phyloP scores from a whole-genome alignment of 2,888 invertebrate species.

The Drosophila limbata region DNA sequence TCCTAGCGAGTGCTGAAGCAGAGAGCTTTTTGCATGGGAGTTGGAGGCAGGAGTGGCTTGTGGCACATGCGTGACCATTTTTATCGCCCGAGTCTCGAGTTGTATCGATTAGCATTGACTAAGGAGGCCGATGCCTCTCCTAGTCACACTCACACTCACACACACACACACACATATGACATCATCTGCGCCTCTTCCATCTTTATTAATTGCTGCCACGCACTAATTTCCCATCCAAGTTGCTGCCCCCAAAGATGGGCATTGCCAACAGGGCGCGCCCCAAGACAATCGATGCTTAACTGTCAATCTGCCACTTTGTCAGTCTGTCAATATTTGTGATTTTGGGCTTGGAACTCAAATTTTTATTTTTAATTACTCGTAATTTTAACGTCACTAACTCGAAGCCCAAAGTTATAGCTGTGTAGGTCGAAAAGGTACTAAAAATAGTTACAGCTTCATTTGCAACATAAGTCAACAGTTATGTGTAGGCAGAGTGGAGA shows the following conservation, averaged over 20 bases:
- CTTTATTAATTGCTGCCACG: constrained; percentile 63
- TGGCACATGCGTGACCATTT: constrained; percentile 72
- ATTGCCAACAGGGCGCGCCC: constrained; percentile 50
- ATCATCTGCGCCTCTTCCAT: constrained; percentile 54
- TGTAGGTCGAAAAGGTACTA: constrained; percentile 28
- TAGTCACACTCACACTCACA: constrained; percentile 35
- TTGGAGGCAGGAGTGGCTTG: constrained; percentile 59
- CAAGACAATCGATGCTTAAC: constrained; percentile 31
- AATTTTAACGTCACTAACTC: not conserved
- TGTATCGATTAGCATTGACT: constrained; percentile 56
- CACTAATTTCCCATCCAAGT: constrained; percentile 50
- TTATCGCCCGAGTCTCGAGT: constrained; percentile 39
- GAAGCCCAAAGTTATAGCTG: not conserved
- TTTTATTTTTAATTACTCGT: constrained; percentile 41
- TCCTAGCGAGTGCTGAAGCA: constrained; percentile 41
- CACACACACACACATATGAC: constrained; percentile 49
- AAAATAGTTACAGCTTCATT: constrained; percentile 14
- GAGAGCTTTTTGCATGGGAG: constrained; percentile 45
- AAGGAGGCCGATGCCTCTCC: constrained; percentile 69
- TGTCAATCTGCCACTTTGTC: constrained; percentile 25
- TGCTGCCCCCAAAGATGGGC: constrained; percentile 58
- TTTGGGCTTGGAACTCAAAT: constrained; percentile 44
- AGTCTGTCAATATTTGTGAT: constrained; percentile 5
- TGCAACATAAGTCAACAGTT: not conserved
- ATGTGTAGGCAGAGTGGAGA: constrained; percentile 4